Percentiles rank a stretch among this genome's conserved stretches.
These are phyloP conservation scores for Zoanthus sociatus DNA, from an alignment of 92 coral and sea anemone species.

Conservation along the genomic window DNA sequence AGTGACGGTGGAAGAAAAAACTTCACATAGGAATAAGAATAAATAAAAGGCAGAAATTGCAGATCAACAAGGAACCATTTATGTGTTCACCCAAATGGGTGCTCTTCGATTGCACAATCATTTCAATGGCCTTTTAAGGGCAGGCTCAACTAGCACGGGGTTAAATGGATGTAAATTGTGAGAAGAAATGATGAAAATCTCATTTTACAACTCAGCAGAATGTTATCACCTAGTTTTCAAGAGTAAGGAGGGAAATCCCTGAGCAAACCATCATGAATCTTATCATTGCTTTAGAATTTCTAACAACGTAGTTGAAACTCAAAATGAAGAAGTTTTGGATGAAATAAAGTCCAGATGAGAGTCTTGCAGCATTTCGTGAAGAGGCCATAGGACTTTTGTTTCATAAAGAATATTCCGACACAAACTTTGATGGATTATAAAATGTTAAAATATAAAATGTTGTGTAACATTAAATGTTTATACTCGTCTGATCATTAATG, in stretches of 20 bases:
- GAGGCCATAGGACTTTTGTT: constrained; percentile 10
- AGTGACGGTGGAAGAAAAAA: no score
- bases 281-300: not conserved
- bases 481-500: no score
- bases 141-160: not conserved
- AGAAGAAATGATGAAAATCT: constrained; percentile 14
- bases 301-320: constrained; percentile 25
- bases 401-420: not conserved
- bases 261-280: constrained; percentile 10
- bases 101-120: no score
- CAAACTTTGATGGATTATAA: no score
- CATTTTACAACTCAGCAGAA: constrained; percentile 11
- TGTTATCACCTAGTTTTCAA: constrained; percentile 27
- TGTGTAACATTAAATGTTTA: not conserved
- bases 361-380: constrained; percentile 9
- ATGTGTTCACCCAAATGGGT: not conserved
- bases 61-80: not conserved
- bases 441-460: not conserved
- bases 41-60: not conserved
- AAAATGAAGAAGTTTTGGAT: not conserved
- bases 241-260: constrained; percentile 13
- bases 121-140: not conserved
- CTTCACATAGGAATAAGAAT: no score
- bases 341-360: not conserved
- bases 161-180: not conserved